Evolutionary conservation across 1,140 invertebrate species (phyloP).

Genomic region (Dolichoris vasculosae): DNA sequence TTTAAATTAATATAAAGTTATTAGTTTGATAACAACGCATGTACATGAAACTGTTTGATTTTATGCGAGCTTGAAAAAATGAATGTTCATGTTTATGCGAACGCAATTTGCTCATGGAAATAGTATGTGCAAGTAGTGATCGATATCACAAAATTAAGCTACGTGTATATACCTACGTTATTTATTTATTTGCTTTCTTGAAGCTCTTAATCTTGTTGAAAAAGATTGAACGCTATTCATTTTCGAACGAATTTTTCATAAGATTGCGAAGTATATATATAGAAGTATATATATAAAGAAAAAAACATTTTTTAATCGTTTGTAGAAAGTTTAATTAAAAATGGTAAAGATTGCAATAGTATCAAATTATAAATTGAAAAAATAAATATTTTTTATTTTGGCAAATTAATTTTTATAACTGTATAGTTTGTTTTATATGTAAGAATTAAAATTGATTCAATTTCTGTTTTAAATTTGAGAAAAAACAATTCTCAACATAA

Average conservation of each 20-base stretch:
- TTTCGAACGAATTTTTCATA: neutral
- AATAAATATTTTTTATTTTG: no score
- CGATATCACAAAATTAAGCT: conserved; percentile 1
- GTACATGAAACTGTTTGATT: neutral
- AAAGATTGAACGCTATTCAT: neutral
- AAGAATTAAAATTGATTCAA: no score
- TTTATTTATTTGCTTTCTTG: neutral
- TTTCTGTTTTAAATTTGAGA: no score
- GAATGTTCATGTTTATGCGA: neutral
- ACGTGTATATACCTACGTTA: neutral
- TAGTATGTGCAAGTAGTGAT: neutral
- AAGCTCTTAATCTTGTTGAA: neutral
- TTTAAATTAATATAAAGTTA: neutral
- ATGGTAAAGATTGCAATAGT: no score
- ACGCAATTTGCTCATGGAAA: neutral
- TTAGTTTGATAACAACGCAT: neutral
- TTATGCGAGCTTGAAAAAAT: neutral
- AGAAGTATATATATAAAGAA: neutral
- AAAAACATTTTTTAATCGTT: neutral
- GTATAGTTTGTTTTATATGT: no score
- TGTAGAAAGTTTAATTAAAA: neutral
- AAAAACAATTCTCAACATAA: no score
- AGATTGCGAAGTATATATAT: neutral
- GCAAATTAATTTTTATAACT: no score
- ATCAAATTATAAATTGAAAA: no score